Evolutionary conservation across 2,888 invertebrate genomes (phyloP), one percentile per base, ranked within the genome.

Genomic region (Alsophila aescularia): DNA sequence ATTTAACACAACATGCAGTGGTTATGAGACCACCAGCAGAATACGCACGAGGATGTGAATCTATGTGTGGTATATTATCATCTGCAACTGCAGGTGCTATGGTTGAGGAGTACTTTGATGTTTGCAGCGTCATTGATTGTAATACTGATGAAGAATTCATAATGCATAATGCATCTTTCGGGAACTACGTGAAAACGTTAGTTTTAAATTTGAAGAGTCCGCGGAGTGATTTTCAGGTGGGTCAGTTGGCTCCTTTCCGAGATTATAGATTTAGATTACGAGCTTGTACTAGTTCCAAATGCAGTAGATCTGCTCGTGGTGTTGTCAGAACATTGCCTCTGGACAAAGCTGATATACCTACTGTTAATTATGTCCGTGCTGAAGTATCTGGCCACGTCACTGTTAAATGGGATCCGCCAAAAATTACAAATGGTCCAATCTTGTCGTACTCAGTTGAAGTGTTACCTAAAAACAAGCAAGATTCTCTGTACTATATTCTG

Each of bases 251-350:
- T 14, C 90, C 90, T 0, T 91, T 69, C 45, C 75, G 89, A 62
- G 90, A 90, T 66, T 91, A 90, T 50, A 83, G 76, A 51, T 84
- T 90, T 60, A 72, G 80, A 52, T 66, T 91, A 48, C 73, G 89
- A 54, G 83, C 87, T 29, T 91, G 91, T 61, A 72, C 75, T 40
- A 60, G 64, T 4, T 52, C 65, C 2, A 42, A 52, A 9, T 91
- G 91, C 42, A 90, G 91, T 47, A 75, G 83, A 63, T 83, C 83
- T 21, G 70, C 78, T 18, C 79, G 81, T 52, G 77, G 73, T 21
- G 77, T 81, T 0, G 84, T 90, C 0, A 77, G 85, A 59, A 91
- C 90, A 0, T 64, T 81, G 21, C 56, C 71, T 15, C 74, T 75
- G 8, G 62, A 72, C 14, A 72, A 67, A 27, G 86, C 83, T 15